Conservation (phyloP, 2,888 invertebrate genomes). For the Dasysyrphus albostriatus region DNA sequence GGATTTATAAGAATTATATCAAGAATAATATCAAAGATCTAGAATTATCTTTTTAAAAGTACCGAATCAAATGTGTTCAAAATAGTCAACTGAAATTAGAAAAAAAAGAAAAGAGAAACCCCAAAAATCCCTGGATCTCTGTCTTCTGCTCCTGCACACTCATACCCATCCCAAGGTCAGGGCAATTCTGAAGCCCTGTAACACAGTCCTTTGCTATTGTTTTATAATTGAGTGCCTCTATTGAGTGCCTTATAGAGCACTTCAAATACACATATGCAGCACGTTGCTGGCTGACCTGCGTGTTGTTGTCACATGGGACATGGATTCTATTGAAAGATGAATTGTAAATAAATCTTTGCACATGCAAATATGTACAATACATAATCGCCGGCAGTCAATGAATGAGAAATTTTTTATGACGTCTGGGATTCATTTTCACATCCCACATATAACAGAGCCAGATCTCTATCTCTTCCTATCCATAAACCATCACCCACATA, state of each 20-base stretch:
- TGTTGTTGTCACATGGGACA: slow-evolving; percentile 38
- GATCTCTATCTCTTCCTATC: not conserved
- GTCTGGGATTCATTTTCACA: slow-evolving; percentile 12
- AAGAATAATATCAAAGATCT: too few species aligned
- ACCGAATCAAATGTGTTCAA: too few species aligned
- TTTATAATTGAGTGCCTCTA: slow-evolving; percentile 50
- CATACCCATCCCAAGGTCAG: not conserved
- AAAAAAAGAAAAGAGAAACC: too few species aligned
- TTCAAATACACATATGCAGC: slow-evolving; percentile 13
- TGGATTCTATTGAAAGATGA: slow-evolving; percentile 44
- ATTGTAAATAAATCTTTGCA: slow-evolving; percentile 46
- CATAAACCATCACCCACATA: not conserved
- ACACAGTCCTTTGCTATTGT: not conserved
- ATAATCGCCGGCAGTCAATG: slow-evolving; percentile 56
- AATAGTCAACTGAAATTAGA: not conserved
- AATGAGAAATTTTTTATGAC: slow-evolving; percentile 15
- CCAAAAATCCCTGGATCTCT: not conserved
- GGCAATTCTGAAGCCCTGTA: not conserved
- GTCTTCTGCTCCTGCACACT: not conserved
- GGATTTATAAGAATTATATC: too few species aligned
- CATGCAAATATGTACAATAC: slow-evolving; percentile 26
- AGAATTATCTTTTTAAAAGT: too few species aligned
- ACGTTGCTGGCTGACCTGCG: slow-evolving; percentile 46
- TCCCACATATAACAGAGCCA: not conserved
- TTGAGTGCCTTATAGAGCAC: slow-evolving; percentile 7